These are phyloP conservation scores for Lissonota sp. DNA, from an alignment of 2,888 invertebrate genomes.

Conservation along the genomic window DNA sequence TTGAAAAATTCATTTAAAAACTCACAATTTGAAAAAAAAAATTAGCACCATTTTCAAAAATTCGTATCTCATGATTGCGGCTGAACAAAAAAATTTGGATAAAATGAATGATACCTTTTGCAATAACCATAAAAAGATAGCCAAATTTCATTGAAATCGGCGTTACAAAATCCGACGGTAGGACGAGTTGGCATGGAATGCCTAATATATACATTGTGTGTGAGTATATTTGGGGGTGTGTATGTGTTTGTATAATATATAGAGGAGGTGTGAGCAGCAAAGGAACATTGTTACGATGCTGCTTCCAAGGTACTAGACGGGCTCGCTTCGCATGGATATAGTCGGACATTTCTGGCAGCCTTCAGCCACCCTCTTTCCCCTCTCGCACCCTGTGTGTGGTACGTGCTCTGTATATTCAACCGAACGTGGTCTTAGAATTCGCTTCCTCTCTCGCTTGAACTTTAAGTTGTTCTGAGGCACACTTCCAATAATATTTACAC, in stretches of 20 bases:
- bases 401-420: constrained; percentile 62
- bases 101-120: too few relatives aligned
- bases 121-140: too few relatives aligned
- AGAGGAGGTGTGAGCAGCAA: constrained; percentile 29
- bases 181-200: too few relatives aligned
- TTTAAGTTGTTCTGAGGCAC: constrained; percentile 31
- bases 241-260: constrained; percentile 4
- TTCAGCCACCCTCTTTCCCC: constrained; percentile 20
- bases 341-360: constrained; percentile 59
- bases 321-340: constrained; percentile 43
- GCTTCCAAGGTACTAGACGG: constrained; percentile 38
- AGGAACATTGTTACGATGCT: constrained; percentile 63
- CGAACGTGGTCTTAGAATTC: constrained; percentile 54
- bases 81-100: too few relatives aligned
- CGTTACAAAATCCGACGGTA: too few relatives aligned
- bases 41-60: too few relatives aligned
- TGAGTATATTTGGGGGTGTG: not conserved
- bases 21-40: too few relatives aligned
- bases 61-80: too few relatives aligned
- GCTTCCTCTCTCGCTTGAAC: constrained; percentile 18
- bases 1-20: too few relatives aligned
- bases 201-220: constrained; percentile 13
- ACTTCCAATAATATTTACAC: constrained; percentile 42
- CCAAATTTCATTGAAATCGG: too few relatives aligned
- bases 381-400: constrained; percentile 26